Evolutionary conservation across 2,797 vertebrate species (phyloP), one percentile per base, ranked within the genome.

Genomic region (Poeciliopsis gracilis): DNA sequence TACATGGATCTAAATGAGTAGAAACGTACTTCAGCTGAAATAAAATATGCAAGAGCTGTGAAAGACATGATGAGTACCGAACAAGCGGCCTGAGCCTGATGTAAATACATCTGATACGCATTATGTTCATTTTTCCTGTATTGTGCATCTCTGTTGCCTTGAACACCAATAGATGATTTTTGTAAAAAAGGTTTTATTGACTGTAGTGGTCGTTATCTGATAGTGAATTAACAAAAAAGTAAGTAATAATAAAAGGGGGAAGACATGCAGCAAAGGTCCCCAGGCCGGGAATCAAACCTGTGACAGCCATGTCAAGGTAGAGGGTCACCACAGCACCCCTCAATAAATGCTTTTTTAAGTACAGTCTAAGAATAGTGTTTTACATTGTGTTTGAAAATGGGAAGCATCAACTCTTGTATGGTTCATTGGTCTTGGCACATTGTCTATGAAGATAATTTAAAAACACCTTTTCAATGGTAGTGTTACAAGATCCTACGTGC

Each of bases 1-100:
- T 93, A 91, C 89, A 90, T 89, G 84, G 84, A 71, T 93, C 88
- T 89, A 92, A 93, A 94, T 92, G 89, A 93, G 86, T 84, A 6
- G 71, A 78, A 87, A 83, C 72, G 47, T 90, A 86, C 85, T 92
- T 86, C 76, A 77, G 59, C 77, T 73, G 23, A 78, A 80, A 72
- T 90, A 55, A 93, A 91, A 91, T 88, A 94, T 93, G 89, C 84
- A 93, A 75, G 47, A 91, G 84, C 82, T 75, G 57, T 81, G 89
- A 88, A 92, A 91, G 82, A 88, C 81, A 84, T 86, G 79, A 88
- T 76, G 86, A 87, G 53, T 51, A 74, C 82, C 75, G 90, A 90
- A 88, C 75, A 86, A 86, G 57, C 79, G 74, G 73, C 75, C 78
- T 49, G 36, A 79, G 73, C 73, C 71, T 82, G 77, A 84, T 12